phyloP scores from a whole-genome alignment of 2,113 vertebrate species.

The Triplophysa rosa region DNA sequence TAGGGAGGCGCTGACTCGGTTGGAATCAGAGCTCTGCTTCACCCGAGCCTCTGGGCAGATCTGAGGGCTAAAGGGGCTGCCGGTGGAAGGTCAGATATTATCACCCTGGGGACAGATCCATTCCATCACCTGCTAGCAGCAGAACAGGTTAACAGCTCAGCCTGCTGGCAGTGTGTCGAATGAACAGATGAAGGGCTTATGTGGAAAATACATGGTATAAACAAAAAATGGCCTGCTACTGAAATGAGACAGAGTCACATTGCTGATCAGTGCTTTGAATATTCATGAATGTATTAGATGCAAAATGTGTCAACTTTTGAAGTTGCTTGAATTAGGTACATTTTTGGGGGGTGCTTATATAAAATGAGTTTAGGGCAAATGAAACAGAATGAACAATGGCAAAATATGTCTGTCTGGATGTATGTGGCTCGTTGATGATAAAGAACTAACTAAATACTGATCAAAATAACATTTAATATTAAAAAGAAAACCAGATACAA shows the following conservation, averaged over 20 bases:
- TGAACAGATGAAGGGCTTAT: constrained; percentile 28
- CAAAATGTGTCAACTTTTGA: too few species aligned
- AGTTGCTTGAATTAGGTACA: too few species aligned
- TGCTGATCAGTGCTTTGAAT: background rate
- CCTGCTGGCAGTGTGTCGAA: background rate
- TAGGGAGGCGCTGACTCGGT: constrained; percentile 42
- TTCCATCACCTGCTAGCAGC: constrained; percentile 21
- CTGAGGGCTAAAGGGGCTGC: constrained; percentile 32
- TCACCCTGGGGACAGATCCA: constrained; percentile 48
- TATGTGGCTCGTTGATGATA: too few species aligned
- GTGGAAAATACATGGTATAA: constrained; percentile 36
- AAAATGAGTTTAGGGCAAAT: too few species aligned
- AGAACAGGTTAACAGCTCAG: constrained; percentile 27
- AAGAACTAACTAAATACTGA: too few species aligned
- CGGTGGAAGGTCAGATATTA: constrained; percentile 47
- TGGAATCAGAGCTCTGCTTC: constrained; percentile 44
- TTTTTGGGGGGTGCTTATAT: too few species aligned
- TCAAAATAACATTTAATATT: too few species aligned
- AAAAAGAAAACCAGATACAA: too few species aligned
- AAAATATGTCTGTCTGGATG: too few species aligned
- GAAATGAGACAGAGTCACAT: constrained; percentile 8
- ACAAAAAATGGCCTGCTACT: constrained; percentile 12
- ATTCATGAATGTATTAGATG: background rate
- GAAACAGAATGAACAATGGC: too few species aligned
- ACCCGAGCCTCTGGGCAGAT: constrained; percentile 36